Percentiles rank a stretch among this genome's conserved stretches.
Evolutionary conservation across 2,888 invertebrate species (phyloP).

Genomic region (Scaeva pyrastri): DNA sequence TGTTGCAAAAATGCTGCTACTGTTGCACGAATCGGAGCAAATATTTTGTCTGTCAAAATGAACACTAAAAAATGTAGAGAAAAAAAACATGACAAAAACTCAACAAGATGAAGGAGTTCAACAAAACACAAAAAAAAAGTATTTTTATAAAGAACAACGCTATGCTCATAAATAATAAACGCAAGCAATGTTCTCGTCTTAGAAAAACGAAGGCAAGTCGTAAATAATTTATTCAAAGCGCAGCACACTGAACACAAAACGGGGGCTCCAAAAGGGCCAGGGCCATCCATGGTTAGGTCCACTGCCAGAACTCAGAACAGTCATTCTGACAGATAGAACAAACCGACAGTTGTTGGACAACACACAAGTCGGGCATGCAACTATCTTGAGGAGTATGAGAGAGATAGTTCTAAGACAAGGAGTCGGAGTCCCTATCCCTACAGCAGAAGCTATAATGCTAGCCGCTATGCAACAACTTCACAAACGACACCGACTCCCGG

Average conservation of each 20-base stretch:
- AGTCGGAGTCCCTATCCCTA: slow-evolving; percentile 28
- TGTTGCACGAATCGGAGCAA: slow-evolving; percentile 53
- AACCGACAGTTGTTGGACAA: slow-evolving; percentile 68
- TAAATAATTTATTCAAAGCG: slow-evolving; percentile 74
- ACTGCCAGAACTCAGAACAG: slow-evolving; percentile 10
- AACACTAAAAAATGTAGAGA: slow-evolving; percentile 6
- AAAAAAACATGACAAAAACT: not conserved
- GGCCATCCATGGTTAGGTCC: no score
- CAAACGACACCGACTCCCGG: slow-evolving; percentile 55
- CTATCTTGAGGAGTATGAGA: not conserved
- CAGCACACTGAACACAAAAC: slow-evolving; percentile 46
- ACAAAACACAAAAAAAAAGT: slow-evolving; percentile 1
- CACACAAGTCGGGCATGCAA: not conserved
- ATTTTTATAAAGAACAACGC: slow-evolving; percentile 50
- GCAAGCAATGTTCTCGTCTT: slow-evolving; percentile 71
- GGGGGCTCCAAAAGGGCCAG: slow-evolving; percentile 27
- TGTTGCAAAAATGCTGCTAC: slow-evolving; percentile 55
- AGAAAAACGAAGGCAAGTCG: slow-evolving; percentile 69
- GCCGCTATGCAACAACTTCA: slow-evolving; percentile 13
- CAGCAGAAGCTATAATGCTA: slow-evolving; percentile 23
- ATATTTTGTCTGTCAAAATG: slow-evolving; percentile 51
- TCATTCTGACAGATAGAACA: slow-evolving; percentile 60
- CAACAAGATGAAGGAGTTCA: no score
- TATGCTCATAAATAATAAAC: slow-evolving; percentile 73
- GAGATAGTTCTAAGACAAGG: slow-evolving; percentile 50